Conservation (phyloP, 2,888 invertebrate genomes). For the Agrypnus murinus region DNA sequence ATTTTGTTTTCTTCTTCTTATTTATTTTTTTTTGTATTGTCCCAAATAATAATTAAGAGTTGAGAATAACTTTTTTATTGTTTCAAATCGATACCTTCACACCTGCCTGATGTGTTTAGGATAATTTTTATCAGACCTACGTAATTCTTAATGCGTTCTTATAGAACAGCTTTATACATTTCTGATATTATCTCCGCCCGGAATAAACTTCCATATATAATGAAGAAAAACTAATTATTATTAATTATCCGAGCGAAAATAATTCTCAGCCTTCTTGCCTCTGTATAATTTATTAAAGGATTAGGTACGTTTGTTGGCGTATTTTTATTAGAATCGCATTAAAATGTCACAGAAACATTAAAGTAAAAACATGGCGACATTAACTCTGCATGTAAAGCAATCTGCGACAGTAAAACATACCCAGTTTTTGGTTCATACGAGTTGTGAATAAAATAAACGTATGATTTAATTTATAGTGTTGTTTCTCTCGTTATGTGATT, state of each 20-base stretch:
- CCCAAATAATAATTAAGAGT: not conserved
- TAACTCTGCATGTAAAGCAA: conserved; percentile 45
- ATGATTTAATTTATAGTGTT: conserved; percentile 56
- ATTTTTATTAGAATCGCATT: conserved; percentile 45
- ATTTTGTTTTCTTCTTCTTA: conserved; percentile 26
- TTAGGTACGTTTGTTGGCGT: conserved; percentile 26
- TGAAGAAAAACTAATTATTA: conserved; percentile 26
- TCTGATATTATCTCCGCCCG: conserved; percentile 2
- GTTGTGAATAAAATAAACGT: conserved; percentile 54
- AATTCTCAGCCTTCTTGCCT: conserved; percentile 6
- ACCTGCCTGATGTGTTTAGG: conserved; percentile 8
- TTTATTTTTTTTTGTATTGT: conserved; percentile 9
- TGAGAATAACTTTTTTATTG: not conserved
- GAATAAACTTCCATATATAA: conserved; percentile 15
- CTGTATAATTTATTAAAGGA: conserved; percentile 29
- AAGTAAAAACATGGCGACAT: conserved; percentile 42
- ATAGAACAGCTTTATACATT: conserved; percentile 20
- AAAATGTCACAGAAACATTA: conserved; percentile 40
- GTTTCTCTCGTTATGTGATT: conserved; percentile 57
- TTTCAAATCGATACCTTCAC: conserved; percentile 19
- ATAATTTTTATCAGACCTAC: conserved; percentile 11
- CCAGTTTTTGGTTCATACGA: conserved; percentile 49
- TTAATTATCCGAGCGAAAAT: conserved; percentile 23
- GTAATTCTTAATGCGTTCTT: conserved; percentile 15
- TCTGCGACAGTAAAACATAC: conserved; percentile 49